Percentiles rank a stretch among this genome's conserved stretches.
Conservation (phyloP, 2,888 invertebrate species). For the Chrysodeixis includens region DNA sequence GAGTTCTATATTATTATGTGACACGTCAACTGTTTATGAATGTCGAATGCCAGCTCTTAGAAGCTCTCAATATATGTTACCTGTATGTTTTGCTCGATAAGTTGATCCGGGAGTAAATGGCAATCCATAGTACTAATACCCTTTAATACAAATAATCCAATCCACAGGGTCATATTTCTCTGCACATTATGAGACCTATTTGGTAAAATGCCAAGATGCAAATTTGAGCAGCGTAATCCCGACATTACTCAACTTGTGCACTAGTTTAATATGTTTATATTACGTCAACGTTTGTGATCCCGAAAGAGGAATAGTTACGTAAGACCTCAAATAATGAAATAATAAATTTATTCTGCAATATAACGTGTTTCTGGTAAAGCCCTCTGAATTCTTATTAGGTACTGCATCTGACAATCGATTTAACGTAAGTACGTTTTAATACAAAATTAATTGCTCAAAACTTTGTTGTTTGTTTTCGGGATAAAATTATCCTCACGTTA, state of each 20-base stretch:
- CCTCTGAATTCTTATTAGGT: too few species aligned
- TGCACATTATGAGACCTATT: slow-evolving; percentile 30
- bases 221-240: background rate
- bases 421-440: background rate
- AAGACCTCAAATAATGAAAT: too few species aligned
- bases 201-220: slow-evolving; percentile 33
- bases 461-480: background rate
- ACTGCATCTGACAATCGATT: background rate
- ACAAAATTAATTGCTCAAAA: background rate
- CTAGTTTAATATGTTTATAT: background rate
- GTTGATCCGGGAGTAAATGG: too few species aligned
- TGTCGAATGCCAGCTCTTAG: too few species aligned
- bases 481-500: background rate
- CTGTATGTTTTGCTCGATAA: too few species aligned
- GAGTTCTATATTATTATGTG: too few species aligned
- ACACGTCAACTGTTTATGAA: too few species aligned
- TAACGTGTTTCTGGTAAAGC: too few species aligned
- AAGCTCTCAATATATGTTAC: too few species aligned
- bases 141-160: background rate
- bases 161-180: background rate
- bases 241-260: background rate
- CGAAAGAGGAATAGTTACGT: too few species aligned
- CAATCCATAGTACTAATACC: background rate
- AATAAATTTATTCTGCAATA: too few species aligned
- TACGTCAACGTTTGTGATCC: background rate